Base-by-base conservation (phyloP, 2,888 invertebrate species). In the Apomyelois bistriatella region DNA sequence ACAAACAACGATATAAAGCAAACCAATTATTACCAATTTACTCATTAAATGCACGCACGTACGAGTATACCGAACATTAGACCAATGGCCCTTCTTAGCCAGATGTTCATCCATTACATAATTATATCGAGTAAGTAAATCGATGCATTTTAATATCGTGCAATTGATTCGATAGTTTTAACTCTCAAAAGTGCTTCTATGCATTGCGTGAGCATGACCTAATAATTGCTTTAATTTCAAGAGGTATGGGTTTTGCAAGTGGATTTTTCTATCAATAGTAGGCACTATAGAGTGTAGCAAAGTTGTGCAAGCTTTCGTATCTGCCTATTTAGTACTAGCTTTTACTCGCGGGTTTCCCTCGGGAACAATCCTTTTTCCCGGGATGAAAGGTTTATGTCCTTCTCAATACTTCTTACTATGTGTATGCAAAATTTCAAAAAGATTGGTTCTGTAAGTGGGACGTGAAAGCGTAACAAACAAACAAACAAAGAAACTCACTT, bases 171-270 rank as follows among this genome's bases (percentile, higher is more conserved):
- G 13, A 49, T 28, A 49, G 22, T 28, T 38, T 17, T 22, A 28
- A 15, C 8, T 15, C 32, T 30, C 10, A n/a, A 40, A 48, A 17
- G 53, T 52, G 51, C 52, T 58, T 48, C 43, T 49, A 32, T 41
- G 42, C 53, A 58, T 60, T 55, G 56, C 57, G 60, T 60, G 60
- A 57, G 49, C 56, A 60, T 56, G 60, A 55, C 55, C 57, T 57
- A 56, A 49, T 58, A 60, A 58, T 58, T 50, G 56, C 30, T 54
- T 40, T 16, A 46, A 35, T 36, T 38, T 55, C 57, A 42, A 55
- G 58, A 54, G 51, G 54, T 47, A 38, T 54, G 52, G n/a, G 32
- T 46, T 32, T 46, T 46, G 46, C 46, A 46, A 32, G 32, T 46
- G 32, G 46, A 38, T 30, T 38, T 15, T 38, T 38, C 17, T 2